Conservation (phyloP, 2,888 invertebrate species). For the Epinotia ramella region DNA sequence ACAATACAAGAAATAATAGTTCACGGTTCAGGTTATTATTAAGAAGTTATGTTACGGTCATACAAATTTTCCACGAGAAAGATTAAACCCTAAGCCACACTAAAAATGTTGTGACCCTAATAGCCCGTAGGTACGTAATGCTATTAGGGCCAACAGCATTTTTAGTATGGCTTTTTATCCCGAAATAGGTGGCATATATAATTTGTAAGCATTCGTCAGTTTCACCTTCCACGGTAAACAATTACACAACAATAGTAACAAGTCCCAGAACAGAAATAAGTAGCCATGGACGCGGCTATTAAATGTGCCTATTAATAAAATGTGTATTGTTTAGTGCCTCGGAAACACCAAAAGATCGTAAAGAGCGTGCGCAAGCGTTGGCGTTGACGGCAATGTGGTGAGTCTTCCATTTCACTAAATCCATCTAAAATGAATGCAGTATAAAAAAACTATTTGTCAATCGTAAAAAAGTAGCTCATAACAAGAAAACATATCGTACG, state of each 20-base stretch:
- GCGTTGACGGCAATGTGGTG: constrained; percentile 35
- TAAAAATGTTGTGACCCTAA: too few species aligned
- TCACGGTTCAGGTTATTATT: too few species aligned
- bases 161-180: too few species aligned
- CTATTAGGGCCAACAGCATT: too few species aligned
- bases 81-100: too few species aligned
- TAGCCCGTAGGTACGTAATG: neutral
- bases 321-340: constrained; percentile 45
- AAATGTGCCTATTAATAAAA: constrained; percentile 45
- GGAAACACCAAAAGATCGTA: constrained; percentile 44
- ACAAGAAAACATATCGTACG: too few species aligned
- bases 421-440: constrained; percentile 2
- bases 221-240: constrained; percentile 29
- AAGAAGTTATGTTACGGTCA: too few species aligned
- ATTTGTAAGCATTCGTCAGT: constrained; percentile 19
- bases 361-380: constrained; percentile 42
- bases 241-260: constrained; percentile 42
- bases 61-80: too few species aligned
- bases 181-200: too few species aligned
- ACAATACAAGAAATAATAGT: too few species aligned
- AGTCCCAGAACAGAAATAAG: constrained; percentile 41
- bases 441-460: too few species aligned
- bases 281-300: constrained; percentile 43
- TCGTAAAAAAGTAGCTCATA: too few species aligned
- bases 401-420: constrained; percentile 31